phyloP scores from a whole-genome alignment of 2,888 invertebrate species.

The Amphiduros pacificus region DNA sequence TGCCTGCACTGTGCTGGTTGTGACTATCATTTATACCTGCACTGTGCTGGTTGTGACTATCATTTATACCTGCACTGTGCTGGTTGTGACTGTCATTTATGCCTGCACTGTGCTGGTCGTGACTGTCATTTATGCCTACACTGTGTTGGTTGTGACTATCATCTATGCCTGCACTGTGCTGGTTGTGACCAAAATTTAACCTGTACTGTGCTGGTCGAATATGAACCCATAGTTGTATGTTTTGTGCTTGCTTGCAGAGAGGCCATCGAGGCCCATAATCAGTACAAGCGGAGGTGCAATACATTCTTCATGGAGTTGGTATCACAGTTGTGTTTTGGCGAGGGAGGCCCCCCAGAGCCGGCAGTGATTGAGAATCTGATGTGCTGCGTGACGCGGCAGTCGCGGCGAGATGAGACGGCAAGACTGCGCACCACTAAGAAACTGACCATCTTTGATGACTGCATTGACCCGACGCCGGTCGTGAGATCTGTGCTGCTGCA shows the following conservation, averaged over 20 bases:
- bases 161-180: too few species aligned
- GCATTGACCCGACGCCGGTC: slow-evolving; percentile 47
- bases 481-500: slow-evolving; percentile 46
- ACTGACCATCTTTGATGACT: slow-evolving; percentile 40
- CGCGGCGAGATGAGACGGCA: background rate
- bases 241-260: slow-evolving; percentile 16
- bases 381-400: slow-evolving; percentile 24
- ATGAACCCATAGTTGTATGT: background rate
- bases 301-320: slow-evolving; percentile 35
- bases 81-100: too few species aligned
- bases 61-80: too few species aligned
- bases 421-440: slow-evolving; percentile 29
- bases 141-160: too few species aligned
- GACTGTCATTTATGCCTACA: too few species aligned
- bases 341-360: slow-evolving; percentile 25
- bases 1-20: too few species aligned
- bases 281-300: slow-evolving; percentile 30
- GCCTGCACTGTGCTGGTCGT: too few species aligned
- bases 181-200: too few species aligned
- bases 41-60: too few species aligned
- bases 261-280: slow-evolving; percentile 11
- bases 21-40: too few species aligned
- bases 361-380: slow-evolving; percentile 28
- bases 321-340: slow-evolving; percentile 31
- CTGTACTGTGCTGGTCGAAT: too few species aligned